Conservation (phyloP, 2,113 vertebrate species). For the Sceloporus undulatus region DNA sequence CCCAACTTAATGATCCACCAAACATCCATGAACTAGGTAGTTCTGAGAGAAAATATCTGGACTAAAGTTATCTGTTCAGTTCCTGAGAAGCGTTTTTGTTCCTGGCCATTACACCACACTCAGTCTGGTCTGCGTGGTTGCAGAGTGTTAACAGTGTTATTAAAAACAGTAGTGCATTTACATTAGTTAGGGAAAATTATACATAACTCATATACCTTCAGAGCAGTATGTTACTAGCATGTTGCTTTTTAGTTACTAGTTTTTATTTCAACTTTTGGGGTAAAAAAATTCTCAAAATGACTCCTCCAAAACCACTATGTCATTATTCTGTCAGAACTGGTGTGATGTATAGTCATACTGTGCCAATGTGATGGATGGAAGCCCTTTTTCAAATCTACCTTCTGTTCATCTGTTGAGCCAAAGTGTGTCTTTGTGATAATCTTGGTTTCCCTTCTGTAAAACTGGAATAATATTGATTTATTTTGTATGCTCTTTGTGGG, state of each 20-base stretch:
- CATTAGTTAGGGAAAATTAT: too few species aligned
- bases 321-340: not conserved
- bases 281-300: too few species aligned
- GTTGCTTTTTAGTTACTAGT: too few species aligned
- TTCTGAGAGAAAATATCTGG: not conserved
- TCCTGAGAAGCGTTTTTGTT: not conserved
- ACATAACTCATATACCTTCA: too few species aligned
- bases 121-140: not conserved
- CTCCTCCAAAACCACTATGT: too few species aligned
- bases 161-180: too few species aligned
- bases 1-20: not conserved
- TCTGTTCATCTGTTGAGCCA: not conserved
- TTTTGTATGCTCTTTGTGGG: not conserved
- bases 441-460: slow-evolving; percentile 1
- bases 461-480: not conserved
- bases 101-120: not conserved
- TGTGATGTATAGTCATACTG: not conserved
- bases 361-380: not conserved
- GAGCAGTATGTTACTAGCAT: too few species aligned
- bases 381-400: not conserved
- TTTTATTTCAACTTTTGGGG: too few species aligned
- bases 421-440: not conserved
- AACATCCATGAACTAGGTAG: not conserved
- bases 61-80: not conserved
- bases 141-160: too few species aligned